Evolutionary conservation across 2,797 vertebrate species (phyloP).

Genomic region (Crax fasciolata): DNA sequence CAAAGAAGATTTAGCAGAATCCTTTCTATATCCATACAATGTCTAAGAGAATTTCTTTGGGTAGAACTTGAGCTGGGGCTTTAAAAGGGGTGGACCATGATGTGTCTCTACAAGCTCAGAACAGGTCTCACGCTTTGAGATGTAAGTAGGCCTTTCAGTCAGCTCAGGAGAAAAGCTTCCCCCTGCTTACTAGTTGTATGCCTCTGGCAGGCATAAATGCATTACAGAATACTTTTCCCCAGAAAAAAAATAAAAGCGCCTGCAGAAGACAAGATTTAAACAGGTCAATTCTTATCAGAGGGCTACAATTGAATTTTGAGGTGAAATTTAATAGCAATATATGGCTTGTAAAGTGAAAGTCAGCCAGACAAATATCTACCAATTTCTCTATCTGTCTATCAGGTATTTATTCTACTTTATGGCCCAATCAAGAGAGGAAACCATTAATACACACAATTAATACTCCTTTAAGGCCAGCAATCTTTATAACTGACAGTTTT

Average conservation of each 20-base stretch:
- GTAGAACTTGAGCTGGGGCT: rapidly evolving
- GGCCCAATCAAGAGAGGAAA: background rate
- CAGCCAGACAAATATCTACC: background rate
- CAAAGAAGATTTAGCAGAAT: background rate
- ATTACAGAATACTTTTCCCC: background rate
- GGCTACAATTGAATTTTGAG: background rate
- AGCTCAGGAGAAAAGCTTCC: background rate
- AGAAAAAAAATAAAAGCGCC: background rate
- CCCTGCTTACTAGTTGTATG: background rate
- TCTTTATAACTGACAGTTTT: background rate
- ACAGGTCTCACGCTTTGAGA: background rate
- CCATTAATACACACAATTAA: background rate
- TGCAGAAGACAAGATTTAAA: background rate
- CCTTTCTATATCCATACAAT: background rate
- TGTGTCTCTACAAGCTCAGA: background rate
- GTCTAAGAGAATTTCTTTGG: background rate
- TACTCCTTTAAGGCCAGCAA: background rate
- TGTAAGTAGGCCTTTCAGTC: background rate
- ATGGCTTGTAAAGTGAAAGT: slow-evolving; percentile 20
- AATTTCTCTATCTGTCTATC: background rate
- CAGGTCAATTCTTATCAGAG: background rate
- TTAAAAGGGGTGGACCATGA: background rate
- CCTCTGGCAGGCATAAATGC: background rate
- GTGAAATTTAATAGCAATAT: background rate
- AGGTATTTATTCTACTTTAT: slow-evolving; percentile 19